Evolutionary conservation across 1,140 invertebrate genomes (phyloP), one percentile per base, ranked within the genome.

Genomic region (Polypedilum pembai): DNA sequence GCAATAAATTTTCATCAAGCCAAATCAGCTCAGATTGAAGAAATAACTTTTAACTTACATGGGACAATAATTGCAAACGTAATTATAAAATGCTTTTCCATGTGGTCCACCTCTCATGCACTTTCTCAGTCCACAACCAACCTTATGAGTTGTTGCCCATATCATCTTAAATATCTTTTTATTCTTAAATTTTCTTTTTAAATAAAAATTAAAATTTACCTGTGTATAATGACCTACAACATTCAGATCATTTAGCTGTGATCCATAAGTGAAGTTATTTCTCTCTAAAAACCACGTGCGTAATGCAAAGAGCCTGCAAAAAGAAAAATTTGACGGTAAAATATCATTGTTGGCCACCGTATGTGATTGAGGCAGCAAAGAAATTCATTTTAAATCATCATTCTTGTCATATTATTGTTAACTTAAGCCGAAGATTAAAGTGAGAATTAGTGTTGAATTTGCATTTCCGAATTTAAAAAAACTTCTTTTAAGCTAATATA

Each of bases 21-120:
- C 65, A 15, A 15, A 41, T n/a, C 18, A 33, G 40, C 17, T 33
- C 24, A 33, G 24, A 33, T 33, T n/a, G 56, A 5, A 65, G n/a
- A 7, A n/a, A 65, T 20, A n/a, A 74, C 1, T 18, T 65, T 75
- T 17, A 4, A 86, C 88, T 89, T 85, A 93, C 92, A 87, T 88
- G 1, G 92, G 92, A 80, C 92, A 93, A 80, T 94, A 94, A 83
- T 94, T 92, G 81, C 92, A 94, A n/a, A 94, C 88, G 80, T 94
- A 94, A 82, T 89, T 92, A 82, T 87, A 93, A 81, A 89, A 93
- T 3, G 87, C 85, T 74, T 83, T 83, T 63, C 87, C 87, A 77
- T 85, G 85, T 20, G 85, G 87, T 12, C 81, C 85, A 18, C 85
- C 85, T 41, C 80, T 76, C n/a, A 79, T 78, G 77, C 92, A 94